These are phyloP conservation scores for Lasioglossum marginatum DNA, from an alignment of 2,888 invertebrate genomes.

Conservation along the genomic window DNA sequence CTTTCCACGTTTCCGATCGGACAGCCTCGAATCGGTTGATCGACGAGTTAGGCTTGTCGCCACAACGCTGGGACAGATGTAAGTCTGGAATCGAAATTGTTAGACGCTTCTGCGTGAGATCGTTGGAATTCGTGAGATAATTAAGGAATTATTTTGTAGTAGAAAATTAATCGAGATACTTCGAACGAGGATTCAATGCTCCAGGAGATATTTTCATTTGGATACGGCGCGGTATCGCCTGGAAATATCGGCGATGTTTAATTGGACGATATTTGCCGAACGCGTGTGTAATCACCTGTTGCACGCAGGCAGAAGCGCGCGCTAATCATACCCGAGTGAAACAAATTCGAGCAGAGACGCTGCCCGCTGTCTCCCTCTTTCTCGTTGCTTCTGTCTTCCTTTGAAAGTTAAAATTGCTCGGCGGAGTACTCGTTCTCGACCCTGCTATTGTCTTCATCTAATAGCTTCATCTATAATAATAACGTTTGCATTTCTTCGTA, in stretches of 20 bases:
- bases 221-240: neutral
- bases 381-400: neutral
- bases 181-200: neutral
- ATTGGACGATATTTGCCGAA: slow-evolving; percentile 69
- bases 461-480: no score
- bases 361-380: neutral
- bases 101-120: neutral
- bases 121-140: no score
- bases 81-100: neutral
- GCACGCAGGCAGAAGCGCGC: slow-evolving; percentile 49
- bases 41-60: neutral
- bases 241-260: slow-evolving; percentile 48
- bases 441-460: neutral
- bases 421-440: neutral
- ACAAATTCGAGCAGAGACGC: neutral
- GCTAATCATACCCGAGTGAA: slow-evolving; percentile 46
- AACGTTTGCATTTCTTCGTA: neutral
- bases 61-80: neutral
- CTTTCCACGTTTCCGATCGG: slow-evolving; percentile 10
- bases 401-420: neutral
- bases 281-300: slow-evolving; percentile 72
- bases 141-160: no score
- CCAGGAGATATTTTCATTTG: neutral
- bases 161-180: neutral
- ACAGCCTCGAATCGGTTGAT: neutral